These are phyloP conservation scores for Hemiscyllium ocellatum DNA, from an alignment of 2,113 vertebrate genomes.

Conservation along the genomic window DNA sequence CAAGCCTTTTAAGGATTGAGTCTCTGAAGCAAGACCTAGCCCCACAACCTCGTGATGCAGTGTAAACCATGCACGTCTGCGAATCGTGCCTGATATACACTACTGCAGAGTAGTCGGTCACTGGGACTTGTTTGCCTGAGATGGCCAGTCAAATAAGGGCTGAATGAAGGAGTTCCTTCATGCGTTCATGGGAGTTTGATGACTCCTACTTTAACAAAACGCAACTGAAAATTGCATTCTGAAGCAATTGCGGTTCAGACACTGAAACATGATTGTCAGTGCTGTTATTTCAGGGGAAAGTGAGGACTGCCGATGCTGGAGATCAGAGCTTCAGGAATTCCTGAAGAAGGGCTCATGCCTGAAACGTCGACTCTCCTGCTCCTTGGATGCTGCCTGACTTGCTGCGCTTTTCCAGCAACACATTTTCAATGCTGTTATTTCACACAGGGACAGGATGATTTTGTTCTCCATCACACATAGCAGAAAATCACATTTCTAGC, in stretches of 20 bases:
- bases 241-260: not conserved
- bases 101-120: not conserved
- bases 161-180: not conserved
- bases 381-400: too few species aligned
- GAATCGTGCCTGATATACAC: not conserved
- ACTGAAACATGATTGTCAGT: not conserved
- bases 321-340: too few species aligned
- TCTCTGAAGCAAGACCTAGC: not conserved
- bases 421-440: not conserved
- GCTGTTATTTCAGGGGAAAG: not conserved
- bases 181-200: not conserved
- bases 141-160: not conserved
- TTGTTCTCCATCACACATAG: not conserved
- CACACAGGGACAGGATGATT: not conserved
- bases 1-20: not conserved
- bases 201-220: not conserved
- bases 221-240: not conserved
- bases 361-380: too few species aligned
- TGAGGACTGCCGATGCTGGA: too few species aligned
- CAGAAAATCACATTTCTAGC: not conserved
- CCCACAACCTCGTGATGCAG: not conserved
- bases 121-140: not conserved
- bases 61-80: not conserved
- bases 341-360: too few species aligned
- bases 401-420: too few species aligned